Percentiles rank a stretch among this genome's conserved stretches.
phyloP scores from a whole-genome alignment of 2,113 vertebrate genomes.

The Thinocorus orbignyianus region DNA sequence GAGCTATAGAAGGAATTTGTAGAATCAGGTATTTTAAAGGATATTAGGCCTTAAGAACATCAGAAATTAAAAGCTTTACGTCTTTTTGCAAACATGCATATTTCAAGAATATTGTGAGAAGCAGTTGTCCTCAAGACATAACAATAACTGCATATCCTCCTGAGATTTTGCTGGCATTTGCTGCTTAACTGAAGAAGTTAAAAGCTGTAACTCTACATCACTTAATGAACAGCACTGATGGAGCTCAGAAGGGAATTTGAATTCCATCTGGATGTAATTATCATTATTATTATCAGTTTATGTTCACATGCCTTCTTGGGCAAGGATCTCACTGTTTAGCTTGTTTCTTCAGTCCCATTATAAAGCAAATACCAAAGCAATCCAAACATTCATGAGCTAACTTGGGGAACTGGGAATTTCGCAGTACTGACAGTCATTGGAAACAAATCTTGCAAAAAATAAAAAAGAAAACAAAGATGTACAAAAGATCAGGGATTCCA shows the following conservation, averaged over 20 bases:
- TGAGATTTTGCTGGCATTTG: neutral
- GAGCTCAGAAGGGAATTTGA: neutral
- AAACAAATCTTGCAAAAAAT: neutral
- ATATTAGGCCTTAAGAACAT: neutral
- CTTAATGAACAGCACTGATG: neutral
- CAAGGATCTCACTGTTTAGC: neutral
- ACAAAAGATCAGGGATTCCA: neutral
- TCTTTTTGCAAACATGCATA: neutral
- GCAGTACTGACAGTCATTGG: neutral
- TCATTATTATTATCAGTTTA: neutral
- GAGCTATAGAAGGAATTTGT: neutral
- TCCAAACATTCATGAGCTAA: neutral
- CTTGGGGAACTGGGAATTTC: neutral
- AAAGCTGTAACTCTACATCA: neutral
- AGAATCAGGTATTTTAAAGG: slow-evolving; percentile 23
- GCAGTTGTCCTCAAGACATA: neutral
- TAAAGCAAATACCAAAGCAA: neutral
- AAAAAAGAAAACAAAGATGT: neutral
- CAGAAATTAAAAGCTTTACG: slow-evolving; percentile 28
- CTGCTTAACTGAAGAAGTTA: neutral
- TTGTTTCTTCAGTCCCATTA: neutral
- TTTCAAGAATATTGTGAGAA: neutral
- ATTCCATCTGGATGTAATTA: slow-evolving; percentile 29
- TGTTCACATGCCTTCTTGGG: neutral
- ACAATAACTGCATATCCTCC: neutral